Percentiles rank a stretch among this genome's conserved stretches.
These are phyloP conservation scores for Mycetomoellerius zeteki DNA, from an alignment of 1,140 invertebrate species.

Conservation along the genomic window DNA sequence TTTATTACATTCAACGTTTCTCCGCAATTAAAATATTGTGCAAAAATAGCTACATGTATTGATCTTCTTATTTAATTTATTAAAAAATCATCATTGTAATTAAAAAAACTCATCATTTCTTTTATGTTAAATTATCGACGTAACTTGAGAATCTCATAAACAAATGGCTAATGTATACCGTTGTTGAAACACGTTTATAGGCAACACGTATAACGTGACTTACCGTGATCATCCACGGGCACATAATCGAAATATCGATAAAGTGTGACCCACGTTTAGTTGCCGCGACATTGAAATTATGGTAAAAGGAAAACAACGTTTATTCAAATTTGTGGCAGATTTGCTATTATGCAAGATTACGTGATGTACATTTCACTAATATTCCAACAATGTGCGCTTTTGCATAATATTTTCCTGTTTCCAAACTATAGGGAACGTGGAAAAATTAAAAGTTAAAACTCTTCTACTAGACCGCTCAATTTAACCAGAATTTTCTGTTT, in stretches of 20 bases:
- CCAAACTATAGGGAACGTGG: neutral
- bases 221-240: neutral
- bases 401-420: neutral
- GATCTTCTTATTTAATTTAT: neutral
- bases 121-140: neutral
- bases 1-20: neutral
- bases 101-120: neutral
- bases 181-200: conserved; percentile 41
- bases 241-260: conserved; percentile 55
- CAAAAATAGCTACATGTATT: neutral
- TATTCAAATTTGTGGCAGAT: conserved; percentile 68
- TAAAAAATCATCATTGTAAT: neutral
- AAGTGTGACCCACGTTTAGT: conserved; percentile 12
- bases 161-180: neutral
- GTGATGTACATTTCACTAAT: conserved; percentile 59
- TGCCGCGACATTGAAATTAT: conserved; percentile 65
- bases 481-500: conserved; percentile 41
- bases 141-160: neutral
- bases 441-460: conserved; percentile 35
- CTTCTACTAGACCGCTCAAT: neutral
- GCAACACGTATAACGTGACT: neutral
- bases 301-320: conserved; percentile 38
- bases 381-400: conserved; percentile 36
- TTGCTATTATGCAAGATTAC: conserved; percentile 54
- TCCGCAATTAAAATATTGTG: neutral